Evolutionary conservation across 2,113 vertebrate species (phyloP).

Genomic region (Tachysurus fulvidraco): DNA sequence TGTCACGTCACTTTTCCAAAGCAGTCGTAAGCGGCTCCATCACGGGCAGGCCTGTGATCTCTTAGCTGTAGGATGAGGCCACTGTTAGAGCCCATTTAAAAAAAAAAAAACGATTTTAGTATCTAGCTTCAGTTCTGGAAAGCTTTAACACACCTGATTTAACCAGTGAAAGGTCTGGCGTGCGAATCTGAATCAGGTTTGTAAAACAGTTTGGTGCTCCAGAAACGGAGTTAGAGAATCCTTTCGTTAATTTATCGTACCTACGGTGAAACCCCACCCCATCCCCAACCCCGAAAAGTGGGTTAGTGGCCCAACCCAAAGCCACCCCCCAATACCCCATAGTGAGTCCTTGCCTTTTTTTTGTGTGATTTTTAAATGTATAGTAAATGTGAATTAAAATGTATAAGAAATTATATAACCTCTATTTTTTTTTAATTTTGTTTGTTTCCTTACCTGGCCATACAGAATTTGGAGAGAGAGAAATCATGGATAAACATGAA

Average conservation of each 20-base stretch:
- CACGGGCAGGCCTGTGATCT: slow-evolving; percentile 45
- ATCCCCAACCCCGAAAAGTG: slow-evolving; percentile 59
- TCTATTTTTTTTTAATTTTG: slow-evolving; percentile 40
- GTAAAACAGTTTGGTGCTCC: neutral
- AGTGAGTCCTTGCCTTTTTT: slow-evolving; percentile 56
- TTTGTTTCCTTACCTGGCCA: slow-evolving; percentile 69
- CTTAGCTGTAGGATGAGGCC: slow-evolving; percentile 41
- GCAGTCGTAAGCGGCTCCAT: slow-evolving; percentile 21
- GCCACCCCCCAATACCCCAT: slow-evolving; percentile 34
- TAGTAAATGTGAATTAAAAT: slow-evolving; percentile 72
- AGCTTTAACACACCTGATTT: slow-evolving; percentile 5
- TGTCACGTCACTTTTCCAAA: neutral
- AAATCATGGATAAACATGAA: slow-evolving; percentile 47
- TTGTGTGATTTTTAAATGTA: slow-evolving; percentile 59
- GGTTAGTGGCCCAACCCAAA: slow-evolving; percentile 42
- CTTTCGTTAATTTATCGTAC: neutral
- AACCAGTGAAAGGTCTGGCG: neutral
- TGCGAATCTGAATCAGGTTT: neutral
- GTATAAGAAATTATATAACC: slow-evolving; percentile 55
- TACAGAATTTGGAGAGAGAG: slow-evolving; percentile 62
- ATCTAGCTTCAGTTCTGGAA: slow-evolving; percentile 3
- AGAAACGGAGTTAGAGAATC: slow-evolving; percentile 9
- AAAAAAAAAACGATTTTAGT: neutral
- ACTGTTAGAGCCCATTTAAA: slow-evolving; percentile 19
- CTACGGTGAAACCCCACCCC: slow-evolving; percentile 53